A percentile compares a stretch with the other conserved stretches of the same genome.
These are phyloP conservation scores for Zoanthus gigantus DNA, from an alignment of 92 coral and sea anemone species.

Conservation along the genomic window DNA sequence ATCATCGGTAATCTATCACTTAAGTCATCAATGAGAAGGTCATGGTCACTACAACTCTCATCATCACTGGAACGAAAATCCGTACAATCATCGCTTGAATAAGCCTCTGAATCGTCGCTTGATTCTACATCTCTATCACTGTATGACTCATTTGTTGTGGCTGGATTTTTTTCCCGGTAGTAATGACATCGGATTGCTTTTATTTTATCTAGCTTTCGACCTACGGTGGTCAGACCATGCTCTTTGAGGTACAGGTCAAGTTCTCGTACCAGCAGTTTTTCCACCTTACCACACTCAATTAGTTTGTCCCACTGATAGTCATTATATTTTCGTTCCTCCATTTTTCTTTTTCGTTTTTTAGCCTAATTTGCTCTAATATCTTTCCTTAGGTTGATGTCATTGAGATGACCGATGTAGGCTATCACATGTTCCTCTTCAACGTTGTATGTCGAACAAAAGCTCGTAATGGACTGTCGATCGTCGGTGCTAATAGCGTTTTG, in stretches of 20 bases:
- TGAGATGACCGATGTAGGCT: not conserved
- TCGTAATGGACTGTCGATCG: too few relatives aligned
- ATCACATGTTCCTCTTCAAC: slow-evolving; percentile 50
- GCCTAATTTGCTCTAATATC: not conserved
- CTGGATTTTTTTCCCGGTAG: slow-evolving; percentile 10
- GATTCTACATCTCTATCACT: slow-evolving; percentile 19
- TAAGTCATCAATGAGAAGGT: not conserved
- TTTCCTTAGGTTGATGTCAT: not conserved
- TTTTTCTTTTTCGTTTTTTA: not conserved
- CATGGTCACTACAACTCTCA: not conserved
- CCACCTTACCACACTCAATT: slow-evolving; percentile 1
- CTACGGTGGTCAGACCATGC: not conserved
- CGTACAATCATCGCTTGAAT: too few relatives aligned
- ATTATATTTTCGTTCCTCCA: not conserved
- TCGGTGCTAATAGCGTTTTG: too few relatives aligned
- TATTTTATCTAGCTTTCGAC: slow-evolving; percentile 20
- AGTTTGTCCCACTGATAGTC: not conserved
- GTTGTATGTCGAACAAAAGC: slow-evolving; percentile 1
- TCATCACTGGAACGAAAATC: not conserved
- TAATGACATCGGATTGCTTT: slow-evolving; percentile 41
- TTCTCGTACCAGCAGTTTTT: not conserved
- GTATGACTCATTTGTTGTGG: not conserved
- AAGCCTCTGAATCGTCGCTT: slow-evolving; percentile 8
- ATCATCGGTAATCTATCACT: not conserved
- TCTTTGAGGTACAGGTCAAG: not conserved